Evolutionary conservation across 2,113 vertebrate genomes (phyloP), one percentile per base, ranked within the genome.

Genomic region (Archilochus colubris): DNA sequence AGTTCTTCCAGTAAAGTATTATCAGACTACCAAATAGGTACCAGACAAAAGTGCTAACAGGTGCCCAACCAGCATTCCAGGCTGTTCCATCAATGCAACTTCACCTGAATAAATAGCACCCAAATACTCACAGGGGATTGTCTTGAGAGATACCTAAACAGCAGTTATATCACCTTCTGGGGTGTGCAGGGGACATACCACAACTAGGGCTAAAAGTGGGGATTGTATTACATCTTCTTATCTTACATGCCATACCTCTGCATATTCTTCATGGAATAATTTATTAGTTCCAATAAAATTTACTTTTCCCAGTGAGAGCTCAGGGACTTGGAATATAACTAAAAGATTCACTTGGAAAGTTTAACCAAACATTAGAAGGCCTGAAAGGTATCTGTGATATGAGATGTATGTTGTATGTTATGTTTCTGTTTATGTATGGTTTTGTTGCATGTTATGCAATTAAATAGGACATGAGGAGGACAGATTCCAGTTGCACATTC

Each of bases 31-130:
- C 44, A 91, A 94, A 87, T 46, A 87, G 66, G 33, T 67, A 91
- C 67, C 79, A 89, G 72, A 70, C 70, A 48, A 74, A 93, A 96
- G 75, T 75, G 89, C 64, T 94, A 90, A 68, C 85, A 90, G 79
- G 82, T 94, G 69, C 76, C 91, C 22, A 70, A 48, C 18, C 43
- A 82, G 61, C 75, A 72, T 33, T 86, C n/a, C 89, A 83, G 80
- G 70, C 67, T 58, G 50, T 13, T 75, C 72, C 76, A 95, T 75
- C 40, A 75, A 46, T 10, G 38, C 33, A 46, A 70, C 72, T 74
- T 63, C 57, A 75, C 69, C 90, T 63, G 54, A 53, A 57, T 18
- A 86, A 88, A 86, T 0, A 86, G 55, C 44, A 83, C 13, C 38
- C 75, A 67, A 66, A 91, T 20, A 51, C 50, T 46, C 66, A 28